These are phyloP conservation scores for Macropus fuliginosus DNA, from an alignment of 2,797 vertebrate species.

Conservation along the genomic window DNA sequence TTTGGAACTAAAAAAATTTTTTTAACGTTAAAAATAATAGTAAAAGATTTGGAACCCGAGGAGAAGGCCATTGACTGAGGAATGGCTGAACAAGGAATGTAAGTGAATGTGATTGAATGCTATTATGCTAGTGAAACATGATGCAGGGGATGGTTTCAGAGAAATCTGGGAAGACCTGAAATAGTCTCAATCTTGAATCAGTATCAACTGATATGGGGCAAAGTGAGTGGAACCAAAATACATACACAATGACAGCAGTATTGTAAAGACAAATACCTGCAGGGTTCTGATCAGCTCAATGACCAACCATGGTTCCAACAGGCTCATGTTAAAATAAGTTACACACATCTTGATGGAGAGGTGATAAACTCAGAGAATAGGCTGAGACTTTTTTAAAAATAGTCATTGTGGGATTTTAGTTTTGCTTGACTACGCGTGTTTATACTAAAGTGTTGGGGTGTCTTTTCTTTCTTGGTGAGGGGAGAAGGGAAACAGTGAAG, in stretches of 20 bases:
- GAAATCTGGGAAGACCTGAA: background rate
- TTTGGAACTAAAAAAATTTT: too few relatives aligned
- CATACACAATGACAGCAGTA: too few relatives aligned
- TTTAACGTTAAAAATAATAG: background rate
- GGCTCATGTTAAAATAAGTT: too few relatives aligned
- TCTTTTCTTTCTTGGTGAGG: background rate
- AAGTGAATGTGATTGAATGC: background rate
- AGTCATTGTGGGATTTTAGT: background rate
- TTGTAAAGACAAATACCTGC: too few relatives aligned
- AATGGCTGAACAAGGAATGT: background rate
- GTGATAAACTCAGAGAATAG: too few relatives aligned
- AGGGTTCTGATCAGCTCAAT: too few relatives aligned
- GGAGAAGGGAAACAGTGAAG: background rate
- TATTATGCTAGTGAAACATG: background rate
- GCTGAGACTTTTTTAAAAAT: too few relatives aligned
- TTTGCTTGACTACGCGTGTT: background rate
- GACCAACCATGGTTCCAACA: too few relatives aligned
- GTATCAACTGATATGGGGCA: background rate
- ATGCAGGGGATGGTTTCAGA: background rate
- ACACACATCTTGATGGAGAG: too few relatives aligned
- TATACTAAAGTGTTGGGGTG: too few relatives aligned
- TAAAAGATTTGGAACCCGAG: background rate
- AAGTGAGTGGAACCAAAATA: background rate
- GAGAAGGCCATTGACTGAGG: background rate
- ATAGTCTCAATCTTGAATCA: background rate